Evolutionary conservation across 2,113 vertebrate species (phyloP).

Genomic region (human): DNA sequence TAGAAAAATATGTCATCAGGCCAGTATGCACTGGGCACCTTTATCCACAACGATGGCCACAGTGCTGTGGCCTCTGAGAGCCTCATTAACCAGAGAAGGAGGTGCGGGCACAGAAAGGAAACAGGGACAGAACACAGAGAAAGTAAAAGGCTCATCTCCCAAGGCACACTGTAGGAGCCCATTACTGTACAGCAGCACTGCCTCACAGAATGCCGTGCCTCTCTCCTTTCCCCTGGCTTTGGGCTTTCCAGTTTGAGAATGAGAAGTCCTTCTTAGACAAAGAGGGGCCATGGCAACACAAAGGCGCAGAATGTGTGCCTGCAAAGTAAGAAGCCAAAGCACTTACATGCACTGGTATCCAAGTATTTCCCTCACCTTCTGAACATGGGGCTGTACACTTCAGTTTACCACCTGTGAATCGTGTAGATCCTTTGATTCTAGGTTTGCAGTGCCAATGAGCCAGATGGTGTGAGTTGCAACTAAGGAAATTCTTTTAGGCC

Average conservation of each 20-base stretch:
- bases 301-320: background rate
- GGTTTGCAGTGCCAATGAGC: background rate
- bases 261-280: background rate
- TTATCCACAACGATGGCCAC: background rate
- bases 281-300: background rate
- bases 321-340: background rate
- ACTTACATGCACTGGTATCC: accelerated
- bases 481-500: background rate
- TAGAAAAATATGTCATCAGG: background rate
- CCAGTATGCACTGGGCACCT: background rate
- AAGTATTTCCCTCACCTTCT: background rate
- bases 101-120: background rate
- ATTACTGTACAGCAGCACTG: too few relatives aligned
- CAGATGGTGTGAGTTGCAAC: background rate
- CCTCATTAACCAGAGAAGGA: background rate
- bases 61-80: background rate
- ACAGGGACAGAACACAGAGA: background rate
- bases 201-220: background rate
- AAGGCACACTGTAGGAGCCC: accelerated
- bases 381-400: background rate
- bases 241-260: background rate
- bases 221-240: background rate
- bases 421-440: background rate
- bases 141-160: background rate
- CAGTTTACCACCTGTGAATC: background rate